Evolutionary conservation across 1,140 invertebrate species (phyloP).

Genomic region (Phthorimaea operculella): DNA sequence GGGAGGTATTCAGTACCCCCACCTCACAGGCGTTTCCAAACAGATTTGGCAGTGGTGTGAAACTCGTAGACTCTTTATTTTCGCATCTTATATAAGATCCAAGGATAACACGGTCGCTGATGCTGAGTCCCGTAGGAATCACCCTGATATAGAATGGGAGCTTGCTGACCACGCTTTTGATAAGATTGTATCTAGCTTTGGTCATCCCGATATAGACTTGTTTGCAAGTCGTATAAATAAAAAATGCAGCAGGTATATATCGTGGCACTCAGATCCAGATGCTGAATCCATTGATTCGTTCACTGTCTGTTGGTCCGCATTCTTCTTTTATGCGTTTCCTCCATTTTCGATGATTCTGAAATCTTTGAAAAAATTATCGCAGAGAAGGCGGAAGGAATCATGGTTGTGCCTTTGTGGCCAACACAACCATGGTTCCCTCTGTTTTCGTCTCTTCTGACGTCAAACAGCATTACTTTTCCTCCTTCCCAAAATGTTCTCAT

Average conservation of each 20-base stretch:
- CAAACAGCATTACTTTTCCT: background rate
- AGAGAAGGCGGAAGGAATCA: background rate
- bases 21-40: background rate
- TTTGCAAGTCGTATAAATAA: background rate
- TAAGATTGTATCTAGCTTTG: background rate
- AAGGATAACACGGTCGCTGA: slow-evolving; percentile 2
- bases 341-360: background rate
- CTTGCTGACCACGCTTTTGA: background rate
- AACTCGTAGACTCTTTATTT: background rate
- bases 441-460: background rate
- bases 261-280: background rate
- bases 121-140: background rate
- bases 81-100: slow-evolving; percentile 6
- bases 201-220: background rate
- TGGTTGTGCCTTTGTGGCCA: background rate
- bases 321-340: background rate
- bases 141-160: slow-evolving; percentile 6
- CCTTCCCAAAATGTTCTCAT: background rate
- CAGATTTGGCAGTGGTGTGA: slow-evolving; percentile 8
- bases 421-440: slow-evolving; percentile 1
- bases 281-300: background rate
- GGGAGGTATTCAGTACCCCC: slow-evolving; percentile 6
- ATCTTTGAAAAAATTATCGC: background rate
- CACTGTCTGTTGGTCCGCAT: background rate
- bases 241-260: background rate